Base-by-base conservation (phyloP, 1,140 invertebrate species). In the Trichonephila clavipes region DNA sequence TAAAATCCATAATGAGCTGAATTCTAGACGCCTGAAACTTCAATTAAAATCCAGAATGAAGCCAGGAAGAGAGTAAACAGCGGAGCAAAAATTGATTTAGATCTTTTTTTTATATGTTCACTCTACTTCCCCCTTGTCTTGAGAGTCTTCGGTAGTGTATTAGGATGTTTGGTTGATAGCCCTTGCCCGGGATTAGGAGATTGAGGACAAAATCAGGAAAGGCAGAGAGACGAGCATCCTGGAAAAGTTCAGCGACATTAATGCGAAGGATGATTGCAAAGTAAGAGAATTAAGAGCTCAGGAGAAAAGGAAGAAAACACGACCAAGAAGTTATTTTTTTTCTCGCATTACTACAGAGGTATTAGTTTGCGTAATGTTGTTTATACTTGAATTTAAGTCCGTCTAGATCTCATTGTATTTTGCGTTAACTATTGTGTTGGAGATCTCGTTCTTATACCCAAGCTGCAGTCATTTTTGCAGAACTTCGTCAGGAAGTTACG, bases 1-100 rank as follows among this genome's bases (percentile, higher is more conserved):
- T 82, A 90, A 90, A 90, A 82, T 90, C 89, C 77, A 90, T 90
- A 90, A 90, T 82, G 89, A 90, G 89, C 89, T 82, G 72, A 90
- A 90, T 90, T 58, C 88, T 77, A 59, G 21, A 59, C 34, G 19
- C 66, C 77, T 62, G 89, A 90, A 90, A 90, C 72, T 90, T 90
- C 89, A 90, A 90, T 90, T 90, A 90, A 90, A 90, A 81, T 82
- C 44, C 77, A 81, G 34, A 82, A 90, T 77, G 72, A 90, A 82
- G 77, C 19, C 51, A 19, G 51, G 34, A 21, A 40, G 77, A 34
- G 59, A 61, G 69, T 90, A 90, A 90, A 90, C 72, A 90, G 89
- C 19, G 61, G 40, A 62, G 58, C n/a, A 90, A 82, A 90, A 82
- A 90, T 81, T 82, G 72, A 90, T 90, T 90, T 82, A 90, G 51